These are phyloP conservation scores for Alitta virens DNA, from an alignment of 2,888 invertebrate genomes.

Conservation along the genomic window DNA sequence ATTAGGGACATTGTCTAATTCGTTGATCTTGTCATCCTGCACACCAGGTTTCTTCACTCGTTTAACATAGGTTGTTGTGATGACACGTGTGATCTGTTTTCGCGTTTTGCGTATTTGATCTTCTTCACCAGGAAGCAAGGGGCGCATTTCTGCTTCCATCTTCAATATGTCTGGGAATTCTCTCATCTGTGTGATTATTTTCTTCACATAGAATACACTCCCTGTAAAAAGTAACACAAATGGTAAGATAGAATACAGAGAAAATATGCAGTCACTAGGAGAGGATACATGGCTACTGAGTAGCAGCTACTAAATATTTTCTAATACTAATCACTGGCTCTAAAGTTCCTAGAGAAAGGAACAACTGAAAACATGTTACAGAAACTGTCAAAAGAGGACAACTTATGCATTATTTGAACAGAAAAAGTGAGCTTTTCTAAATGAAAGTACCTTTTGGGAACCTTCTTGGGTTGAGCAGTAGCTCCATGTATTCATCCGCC, in stretches of 20 bases:
- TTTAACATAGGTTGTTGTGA: not conserved
- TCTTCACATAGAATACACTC: not conserved
- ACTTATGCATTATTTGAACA: too few species aligned
- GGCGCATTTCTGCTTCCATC: slow-evolving; percentile 17
- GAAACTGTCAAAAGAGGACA: too few species aligned
- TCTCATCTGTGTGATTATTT: not conserved
- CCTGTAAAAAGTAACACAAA: not conserved
- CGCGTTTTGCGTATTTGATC: slow-evolving; percentile 2
- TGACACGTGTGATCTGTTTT: not conserved
- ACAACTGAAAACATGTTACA: too few species aligned
- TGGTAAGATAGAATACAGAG: too few species aligned
- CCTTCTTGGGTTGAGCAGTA: slow-evolving; percentile 20
- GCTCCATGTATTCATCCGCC: slow-evolving; percentile 19
- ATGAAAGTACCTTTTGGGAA: slow-evolving; percentile 29
- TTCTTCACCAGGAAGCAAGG: slow-evolving; percentile 9
- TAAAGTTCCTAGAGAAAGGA: too few species aligned
- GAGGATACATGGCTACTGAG: too few species aligned
- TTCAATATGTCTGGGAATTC: slow-evolving; percentile 2
- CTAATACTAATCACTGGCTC: too few species aligned
- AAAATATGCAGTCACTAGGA: too few species aligned
- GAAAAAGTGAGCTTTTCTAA: too few species aligned
- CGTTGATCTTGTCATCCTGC: too few species aligned
- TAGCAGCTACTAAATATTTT: not conserved
- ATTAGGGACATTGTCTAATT: too few species aligned
- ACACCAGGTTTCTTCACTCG: too few species aligned